Evolutionary conservation across 2,797 vertebrate genomes (phyloP).

Genomic region (Schizothorax lantsangensis): DNA sequence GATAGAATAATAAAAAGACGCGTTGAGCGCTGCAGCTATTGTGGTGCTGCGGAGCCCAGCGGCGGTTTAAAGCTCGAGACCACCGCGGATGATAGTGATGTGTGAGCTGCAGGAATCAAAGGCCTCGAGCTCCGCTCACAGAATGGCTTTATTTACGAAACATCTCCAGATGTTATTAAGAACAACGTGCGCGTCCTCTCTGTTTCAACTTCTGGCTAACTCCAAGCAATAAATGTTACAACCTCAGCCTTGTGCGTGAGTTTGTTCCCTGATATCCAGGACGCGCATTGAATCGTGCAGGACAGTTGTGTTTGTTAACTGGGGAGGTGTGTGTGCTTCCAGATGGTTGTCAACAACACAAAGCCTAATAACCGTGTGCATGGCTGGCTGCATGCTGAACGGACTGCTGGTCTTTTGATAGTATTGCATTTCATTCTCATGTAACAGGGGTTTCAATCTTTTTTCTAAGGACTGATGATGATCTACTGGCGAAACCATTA

Average conservation of each 20-base stretch:
- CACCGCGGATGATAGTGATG: conserved; percentile 9
- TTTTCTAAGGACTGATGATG: not conserved
- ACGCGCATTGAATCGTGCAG: not conserved
- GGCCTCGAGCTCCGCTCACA: conserved; percentile 29
- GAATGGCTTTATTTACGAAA: conserved; percentile 6
- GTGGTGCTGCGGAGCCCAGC: conserved; percentile 14
- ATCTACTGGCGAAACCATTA: not conserved
- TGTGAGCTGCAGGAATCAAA: conserved; percentile 22
- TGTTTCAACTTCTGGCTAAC: not conserved
- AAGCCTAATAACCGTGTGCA: conserved; percentile 44
- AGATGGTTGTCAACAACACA: conserved; percentile 68
- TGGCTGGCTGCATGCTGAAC: not conserved
- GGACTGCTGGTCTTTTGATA: not conserved
- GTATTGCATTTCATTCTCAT: conserved; percentile 67
- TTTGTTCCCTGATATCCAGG: not conserved
- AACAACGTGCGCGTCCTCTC: not conserved
- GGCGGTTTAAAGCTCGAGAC: conserved; percentile 35
- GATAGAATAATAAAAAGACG: not conserved
- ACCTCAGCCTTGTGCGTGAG: too few relatives aligned
- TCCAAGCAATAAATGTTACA: not conserved
- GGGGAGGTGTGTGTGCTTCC: conserved; percentile 51
- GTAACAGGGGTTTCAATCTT: conserved; percentile 13
- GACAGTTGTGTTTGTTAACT: conserved; percentile 63
- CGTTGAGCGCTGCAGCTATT: not conserved
- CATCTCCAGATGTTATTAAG: not conserved